A percentile compares a stretch with the other conserved stretches of the same genome.
Conservation (phyloP, 2,797 vertebrate species). For the Acipenser oxyrinchus region DNA sequence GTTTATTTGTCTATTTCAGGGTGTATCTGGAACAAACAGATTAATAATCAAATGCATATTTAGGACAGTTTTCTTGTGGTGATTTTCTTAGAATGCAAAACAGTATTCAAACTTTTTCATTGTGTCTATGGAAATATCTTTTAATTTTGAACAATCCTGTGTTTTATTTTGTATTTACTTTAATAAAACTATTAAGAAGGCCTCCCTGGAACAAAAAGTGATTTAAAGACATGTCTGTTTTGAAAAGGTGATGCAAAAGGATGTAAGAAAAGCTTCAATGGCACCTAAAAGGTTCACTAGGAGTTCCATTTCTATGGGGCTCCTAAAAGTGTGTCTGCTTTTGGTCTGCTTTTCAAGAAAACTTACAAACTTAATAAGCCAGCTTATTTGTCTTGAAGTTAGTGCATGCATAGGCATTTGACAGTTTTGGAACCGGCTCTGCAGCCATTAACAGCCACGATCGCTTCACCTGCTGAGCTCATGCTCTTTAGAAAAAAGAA, state of each 20-base stretch:
- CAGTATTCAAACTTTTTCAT: constrained; percentile 30
- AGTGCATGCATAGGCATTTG: constrained; percentile 59
- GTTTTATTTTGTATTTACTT: background rate
- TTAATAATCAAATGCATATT: no score
- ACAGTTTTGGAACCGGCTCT: constrained; percentile 51
- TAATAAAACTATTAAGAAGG: constrained; percentile 30
- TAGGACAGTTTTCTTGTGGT: no score
- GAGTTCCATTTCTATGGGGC: no score
- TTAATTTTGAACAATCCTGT: constrained; percentile 1
- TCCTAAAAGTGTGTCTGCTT: no score
- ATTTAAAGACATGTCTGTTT: constrained; percentile 25
- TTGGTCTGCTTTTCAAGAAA: constrained; percentile 42
- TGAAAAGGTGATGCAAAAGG: constrained; percentile 34
- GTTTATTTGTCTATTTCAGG: no score
- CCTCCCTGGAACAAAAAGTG: constrained; percentile 50
- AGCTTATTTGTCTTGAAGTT: constrained; percentile 51
- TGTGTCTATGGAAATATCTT: constrained; percentile 54
- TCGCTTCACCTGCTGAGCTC: constrained; percentile 62
- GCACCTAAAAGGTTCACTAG: constrained; percentile 42
- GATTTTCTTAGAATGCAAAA: no score
- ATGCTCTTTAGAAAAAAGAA: constrained; percentile 23
- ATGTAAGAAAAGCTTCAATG: constrained; percentile 64
- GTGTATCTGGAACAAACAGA: no score
- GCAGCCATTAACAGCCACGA: constrained; percentile 58
- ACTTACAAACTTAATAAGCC: constrained; percentile 44